These are phyloP conservation scores for Danio albolineatus DNA, from an alignment of 2,797 vertebrate species.

Conservation along the genomic window DNA sequence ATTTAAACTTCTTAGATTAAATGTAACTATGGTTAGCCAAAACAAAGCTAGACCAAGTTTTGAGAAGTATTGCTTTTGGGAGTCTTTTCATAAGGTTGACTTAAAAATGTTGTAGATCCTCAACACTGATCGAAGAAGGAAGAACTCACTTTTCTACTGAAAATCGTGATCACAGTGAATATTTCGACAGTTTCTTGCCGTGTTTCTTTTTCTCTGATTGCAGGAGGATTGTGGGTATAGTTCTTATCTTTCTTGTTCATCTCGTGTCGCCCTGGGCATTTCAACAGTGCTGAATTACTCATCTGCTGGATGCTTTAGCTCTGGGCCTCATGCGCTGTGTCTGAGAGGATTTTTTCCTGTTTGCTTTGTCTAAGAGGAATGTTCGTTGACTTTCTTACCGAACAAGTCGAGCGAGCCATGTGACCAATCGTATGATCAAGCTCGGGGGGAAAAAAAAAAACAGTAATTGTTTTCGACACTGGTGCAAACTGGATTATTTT, in stretches of 20 bases:
- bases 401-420: constrained; percentile 31
- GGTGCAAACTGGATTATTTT: too few relatives aligned
- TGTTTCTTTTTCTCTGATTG: neutral
- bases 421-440: constrained; percentile 1
- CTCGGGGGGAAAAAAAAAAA: neutral
- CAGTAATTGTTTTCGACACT: neutral
- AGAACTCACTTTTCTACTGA: neutral
- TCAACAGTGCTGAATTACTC: constrained; percentile 26
- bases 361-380: constrained; percentile 44
- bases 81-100: neutral
- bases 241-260: constrained; percentile 34
- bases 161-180: neutral
- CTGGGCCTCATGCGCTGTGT: constrained; percentile 18
- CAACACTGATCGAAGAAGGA: neutral
- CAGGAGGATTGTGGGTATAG: neutral
- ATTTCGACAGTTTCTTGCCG: neutral
- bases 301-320: constrained; percentile 31
- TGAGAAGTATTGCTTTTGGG: neutral
- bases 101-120: neutral
- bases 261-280: constrained; percentile 5
- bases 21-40: neutral
- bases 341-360: constrained; percentile 21
- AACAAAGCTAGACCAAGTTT: neutral
- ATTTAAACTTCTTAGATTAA: too few relatives aligned
- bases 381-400: constrained; percentile 36